phyloP scores from a whole-genome alignment of 2,113 vertebrate species.

The Hippocampus barbouri region DNA sequence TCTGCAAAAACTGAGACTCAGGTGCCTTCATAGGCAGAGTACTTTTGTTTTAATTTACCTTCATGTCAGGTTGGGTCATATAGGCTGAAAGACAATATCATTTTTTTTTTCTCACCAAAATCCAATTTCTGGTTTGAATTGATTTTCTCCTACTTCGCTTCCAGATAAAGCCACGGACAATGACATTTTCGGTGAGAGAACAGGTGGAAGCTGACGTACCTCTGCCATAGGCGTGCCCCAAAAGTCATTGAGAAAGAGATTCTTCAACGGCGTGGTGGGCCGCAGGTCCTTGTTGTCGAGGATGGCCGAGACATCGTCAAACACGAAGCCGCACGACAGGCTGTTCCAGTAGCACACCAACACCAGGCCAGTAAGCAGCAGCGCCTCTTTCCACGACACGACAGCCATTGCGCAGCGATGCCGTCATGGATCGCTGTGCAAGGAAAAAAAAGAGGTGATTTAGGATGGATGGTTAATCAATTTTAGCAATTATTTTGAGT shows the following conservation, averaged over 20 bases:
- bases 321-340: conserved; percentile 92
- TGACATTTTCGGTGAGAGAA: neutral
- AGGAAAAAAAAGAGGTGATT: neutral
- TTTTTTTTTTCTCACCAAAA: neutral
- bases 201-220: conserved; percentile 60
- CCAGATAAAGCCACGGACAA: neutral
- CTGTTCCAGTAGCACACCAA: conserved; percentile 96
- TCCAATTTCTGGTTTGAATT: neutral
- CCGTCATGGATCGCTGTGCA: conserved; percentile 69
- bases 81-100: neutral
- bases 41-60: neutral
- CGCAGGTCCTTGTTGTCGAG: conserved; percentile 97
- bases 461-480: neutral
- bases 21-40: too few relatives aligned
- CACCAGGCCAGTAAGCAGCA: conserved; percentile 84
- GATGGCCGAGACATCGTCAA: conserved; percentile 97
- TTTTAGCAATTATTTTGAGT: neutral
- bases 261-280: conserved; percentile 86
- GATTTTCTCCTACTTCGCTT: neutral
- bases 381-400: conserved; percentile 84
- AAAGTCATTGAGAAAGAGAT: conserved; percentile 96
- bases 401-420: conserved; percentile 81
- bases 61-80: neutral
- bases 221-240: conserved; percentile 99
- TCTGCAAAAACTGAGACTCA: too few relatives aligned